Evolutionary conservation across 2,888 invertebrate genomes (phyloP).

Genomic region (Acrobasis suavella): DNA sequence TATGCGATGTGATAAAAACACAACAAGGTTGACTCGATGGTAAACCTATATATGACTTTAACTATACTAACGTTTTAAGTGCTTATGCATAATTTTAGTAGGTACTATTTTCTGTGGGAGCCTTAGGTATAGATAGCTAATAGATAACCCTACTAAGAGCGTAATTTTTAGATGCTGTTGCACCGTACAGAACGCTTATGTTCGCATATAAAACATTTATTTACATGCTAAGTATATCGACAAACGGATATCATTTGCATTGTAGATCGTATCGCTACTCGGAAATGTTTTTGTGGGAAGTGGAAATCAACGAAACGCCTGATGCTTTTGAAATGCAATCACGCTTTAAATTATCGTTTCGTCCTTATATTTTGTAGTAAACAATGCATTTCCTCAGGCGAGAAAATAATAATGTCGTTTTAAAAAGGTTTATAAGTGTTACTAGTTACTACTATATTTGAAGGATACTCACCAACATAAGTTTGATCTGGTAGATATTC

Average conservation of each 20-base stretch:
- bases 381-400: no score
- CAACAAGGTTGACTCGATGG: no score
- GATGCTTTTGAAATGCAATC: not conserved
- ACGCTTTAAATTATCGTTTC: not conserved
- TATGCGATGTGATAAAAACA: no score
- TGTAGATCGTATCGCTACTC: not conserved
- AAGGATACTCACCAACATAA: conserved; percentile 61
- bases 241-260: not conserved
- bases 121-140: no score
- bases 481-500: conserved; percentile 65
- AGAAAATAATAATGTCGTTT: no score
- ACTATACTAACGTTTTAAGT: no score
- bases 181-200: not conserved
- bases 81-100: no score
- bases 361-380: not conserved
- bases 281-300: conserved; percentile 9
- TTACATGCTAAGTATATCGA: not conserved
- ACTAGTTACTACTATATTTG: not conserved
- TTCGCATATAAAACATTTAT: not conserved
- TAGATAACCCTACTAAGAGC: no score
- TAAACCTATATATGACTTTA: no score
- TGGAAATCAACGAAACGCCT: conserved; percentile 1
- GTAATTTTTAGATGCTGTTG: no score
- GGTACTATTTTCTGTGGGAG: no score
- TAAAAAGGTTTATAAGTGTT: no score